phyloP scores from a whole-genome alignment of 2,797 vertebrate genomes.

The Notolepis coatsorum region DNA sequence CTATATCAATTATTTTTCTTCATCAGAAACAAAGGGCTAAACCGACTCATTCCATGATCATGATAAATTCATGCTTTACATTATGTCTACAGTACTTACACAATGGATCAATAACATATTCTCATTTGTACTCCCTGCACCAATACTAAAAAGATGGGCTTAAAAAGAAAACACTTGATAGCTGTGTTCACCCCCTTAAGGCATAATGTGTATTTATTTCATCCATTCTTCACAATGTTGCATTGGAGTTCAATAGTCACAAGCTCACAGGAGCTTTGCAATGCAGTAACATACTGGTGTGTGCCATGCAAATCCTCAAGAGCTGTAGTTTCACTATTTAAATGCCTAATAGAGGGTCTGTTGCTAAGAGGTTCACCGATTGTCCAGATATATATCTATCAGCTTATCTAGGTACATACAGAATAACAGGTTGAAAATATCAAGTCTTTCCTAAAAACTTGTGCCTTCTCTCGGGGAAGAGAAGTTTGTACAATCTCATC shows the following conservation, averaged over 20 bases:
- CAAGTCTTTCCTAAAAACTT: conserved; percentile 12
- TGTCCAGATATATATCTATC: too few relatives aligned
- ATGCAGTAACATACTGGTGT: conserved; percentile 57
- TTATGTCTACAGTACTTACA: conserved; percentile 72
- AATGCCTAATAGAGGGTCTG: conserved; percentile 36
- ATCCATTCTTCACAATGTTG: too few relatives aligned
- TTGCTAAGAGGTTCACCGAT: not conserved
- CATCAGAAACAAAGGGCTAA: not conserved
- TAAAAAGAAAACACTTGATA: not conserved
- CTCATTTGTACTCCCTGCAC: conserved; percentile 63
- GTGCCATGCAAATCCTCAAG: conserved; percentile 59
- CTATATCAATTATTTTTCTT: not conserved
- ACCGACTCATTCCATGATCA: not conserved
- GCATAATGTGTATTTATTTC: conserved; percentile 60
- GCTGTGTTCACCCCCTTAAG: conserved; percentile 56
- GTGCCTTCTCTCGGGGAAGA: not conserved
- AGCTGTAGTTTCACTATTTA: conserved; percentile 20
- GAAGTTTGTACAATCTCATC: too few relatives aligned
- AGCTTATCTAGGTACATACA: too few relatives aligned
- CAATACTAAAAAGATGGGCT: conserved; percentile 64
- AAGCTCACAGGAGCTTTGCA: conserved; percentile 24
- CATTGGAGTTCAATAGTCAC: too few relatives aligned
- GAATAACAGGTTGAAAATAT: conserved; percentile 3
- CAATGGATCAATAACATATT: conserved; percentile 65
- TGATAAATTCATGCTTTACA: conserved; percentile 74